These are phyloP conservation scores for Mactra quadrangularis DNA, from an alignment of 1,140 invertebrate species.

Conservation along the genomic window DNA sequence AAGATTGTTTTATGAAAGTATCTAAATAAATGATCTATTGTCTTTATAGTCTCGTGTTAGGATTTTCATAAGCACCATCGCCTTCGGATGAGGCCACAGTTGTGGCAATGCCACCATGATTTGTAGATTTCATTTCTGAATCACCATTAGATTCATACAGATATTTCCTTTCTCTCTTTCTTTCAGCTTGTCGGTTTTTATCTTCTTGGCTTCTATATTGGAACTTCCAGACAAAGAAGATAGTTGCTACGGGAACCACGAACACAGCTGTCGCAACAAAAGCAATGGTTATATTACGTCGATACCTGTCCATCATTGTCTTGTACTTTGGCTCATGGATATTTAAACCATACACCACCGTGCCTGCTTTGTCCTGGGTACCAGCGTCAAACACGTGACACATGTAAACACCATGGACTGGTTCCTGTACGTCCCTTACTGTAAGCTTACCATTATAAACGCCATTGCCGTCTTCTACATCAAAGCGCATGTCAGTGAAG, in stretches of 20 bases:
- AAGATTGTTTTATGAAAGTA: too few species aligned
- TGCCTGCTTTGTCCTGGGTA: neutral
- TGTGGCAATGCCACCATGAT: neutral
- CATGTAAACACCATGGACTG: constrained; percentile 17
- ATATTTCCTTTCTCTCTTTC: neutral
- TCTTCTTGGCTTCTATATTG: constrained; percentile 10
- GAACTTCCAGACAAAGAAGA: constrained; percentile 9
- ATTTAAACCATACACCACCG: constrained; percentile 9
- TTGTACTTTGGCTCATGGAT: constrained; percentile 14
- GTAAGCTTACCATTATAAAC: neutral
- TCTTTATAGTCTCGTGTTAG: too few species aligned
- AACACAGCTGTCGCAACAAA: constrained; percentile 38
- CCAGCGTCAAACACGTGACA: constrained; percentile 1
- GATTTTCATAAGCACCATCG: constrained; percentile 29
- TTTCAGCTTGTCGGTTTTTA: too few species aligned
- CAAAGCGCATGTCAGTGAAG: neutral
- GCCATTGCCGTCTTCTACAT: neutral
- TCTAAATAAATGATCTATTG: too few species aligned
- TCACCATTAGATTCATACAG: neutral
- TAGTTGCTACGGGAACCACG: constrained; percentile 10
- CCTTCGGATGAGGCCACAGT: neutral
- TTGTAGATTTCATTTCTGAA: neutral
- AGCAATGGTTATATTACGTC: constrained; percentile 23
- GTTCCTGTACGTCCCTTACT: constrained; percentile 1
- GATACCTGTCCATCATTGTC: constrained; percentile 17